phyloP scores from a whole-genome alignment of 2,888 invertebrate species.

The Drymonia ruficornis region DNA sequence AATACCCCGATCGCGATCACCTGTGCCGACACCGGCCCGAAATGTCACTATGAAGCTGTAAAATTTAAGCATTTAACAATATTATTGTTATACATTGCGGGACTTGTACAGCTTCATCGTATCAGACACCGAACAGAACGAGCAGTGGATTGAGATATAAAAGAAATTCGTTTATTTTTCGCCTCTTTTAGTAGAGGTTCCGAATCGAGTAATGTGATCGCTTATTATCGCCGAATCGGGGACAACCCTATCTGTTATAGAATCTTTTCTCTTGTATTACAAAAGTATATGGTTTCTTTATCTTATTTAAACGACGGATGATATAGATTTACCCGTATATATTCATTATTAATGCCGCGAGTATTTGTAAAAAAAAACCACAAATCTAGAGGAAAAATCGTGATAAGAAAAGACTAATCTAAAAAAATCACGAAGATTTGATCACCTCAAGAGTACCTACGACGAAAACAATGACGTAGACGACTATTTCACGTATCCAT shows the following conservation, averaged over 20 bases:
- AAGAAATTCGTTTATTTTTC: constrained; percentile 9
- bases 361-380: too few relatives aligned
- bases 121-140: neutral
- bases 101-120: neutral
- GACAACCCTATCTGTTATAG: constrained; percentile 34
- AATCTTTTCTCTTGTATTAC: constrained; percentile 36
- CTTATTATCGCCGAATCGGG: constrained; percentile 35
- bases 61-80: neutral
- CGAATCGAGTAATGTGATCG: constrained; percentile 40
- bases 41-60: neutral
- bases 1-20: constrained; percentile 29
- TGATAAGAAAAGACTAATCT: too few relatives aligned
- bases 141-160: constrained; percentile 17
- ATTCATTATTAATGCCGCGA: constrained; percentile 21
- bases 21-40: constrained; percentile 16
- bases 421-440: too few relatives aligned
- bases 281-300: constrained; percentile 36
- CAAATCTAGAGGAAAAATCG: too few relatives aligned
- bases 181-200: constrained; percentile 14
- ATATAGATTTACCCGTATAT: constrained; percentile 20
- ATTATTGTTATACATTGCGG: constrained; percentile 1
- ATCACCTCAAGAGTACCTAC: too few relatives aligned
- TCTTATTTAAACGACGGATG: constrained; percentile 34
- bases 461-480: too few relatives aligned
- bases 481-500: neutral